Percentiles rank a stretch among this genome's conserved stretches.
Evolutionary conservation across 2,888 invertebrate genomes (phyloP).

Genomic region (Steinernema carpocapsae): DNA sequence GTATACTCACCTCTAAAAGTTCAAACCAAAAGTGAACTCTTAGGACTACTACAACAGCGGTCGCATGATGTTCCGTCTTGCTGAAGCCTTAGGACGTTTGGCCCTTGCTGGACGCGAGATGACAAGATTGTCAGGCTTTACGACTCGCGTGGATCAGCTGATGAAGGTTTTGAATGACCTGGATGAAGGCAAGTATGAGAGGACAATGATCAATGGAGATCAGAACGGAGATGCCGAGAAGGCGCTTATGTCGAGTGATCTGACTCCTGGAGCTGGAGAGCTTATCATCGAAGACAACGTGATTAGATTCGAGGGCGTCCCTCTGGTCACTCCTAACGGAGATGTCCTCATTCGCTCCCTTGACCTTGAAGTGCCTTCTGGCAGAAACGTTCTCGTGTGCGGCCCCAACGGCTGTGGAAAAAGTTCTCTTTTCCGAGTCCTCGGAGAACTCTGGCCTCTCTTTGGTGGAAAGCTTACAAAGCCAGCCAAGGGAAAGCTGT

Average conservation of each 20-base stretch:
- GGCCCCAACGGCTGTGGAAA: conserved; percentile 99
- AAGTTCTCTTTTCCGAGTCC: conserved; percentile 90
- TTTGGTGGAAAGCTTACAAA: conserved; percentile 82
- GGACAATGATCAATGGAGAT: conserved; percentile 43
- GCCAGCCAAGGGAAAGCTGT: conserved; percentile 91
- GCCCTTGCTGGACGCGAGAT: conserved; percentile 86
- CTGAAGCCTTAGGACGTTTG: conserved; percentile 92
- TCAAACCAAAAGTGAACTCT: conserved; percentile 40
- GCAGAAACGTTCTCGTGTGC: conserved; percentile 95
- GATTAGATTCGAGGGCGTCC: conserved; percentile 88
- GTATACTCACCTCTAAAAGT: conserved; percentile 70
- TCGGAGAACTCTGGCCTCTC: conserved; percentile 94
- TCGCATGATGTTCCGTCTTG: conserved; percentile 91
- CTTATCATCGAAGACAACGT: conserved; percentile 77
- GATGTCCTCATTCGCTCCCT: conserved; percentile 88
- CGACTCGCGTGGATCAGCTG: conserved; percentile 88
- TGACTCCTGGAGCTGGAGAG: conserved; percentile 31
- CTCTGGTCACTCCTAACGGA: conserved; percentile 94
- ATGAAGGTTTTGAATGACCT: conserved; percentile 80
- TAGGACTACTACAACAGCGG: conserved; percentile 94
- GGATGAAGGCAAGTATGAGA: conserved; percentile 75
- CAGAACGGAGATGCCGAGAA: not conserved
- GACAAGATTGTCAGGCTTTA: conserved; percentile 90
- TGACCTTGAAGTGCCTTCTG: conserved; percentile 85
- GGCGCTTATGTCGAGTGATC: not conserved